These are phyloP conservation scores for Rhizoglyphus robini DNA, from an alignment of 1,140 invertebrate species.

Conservation along the genomic window DNA sequence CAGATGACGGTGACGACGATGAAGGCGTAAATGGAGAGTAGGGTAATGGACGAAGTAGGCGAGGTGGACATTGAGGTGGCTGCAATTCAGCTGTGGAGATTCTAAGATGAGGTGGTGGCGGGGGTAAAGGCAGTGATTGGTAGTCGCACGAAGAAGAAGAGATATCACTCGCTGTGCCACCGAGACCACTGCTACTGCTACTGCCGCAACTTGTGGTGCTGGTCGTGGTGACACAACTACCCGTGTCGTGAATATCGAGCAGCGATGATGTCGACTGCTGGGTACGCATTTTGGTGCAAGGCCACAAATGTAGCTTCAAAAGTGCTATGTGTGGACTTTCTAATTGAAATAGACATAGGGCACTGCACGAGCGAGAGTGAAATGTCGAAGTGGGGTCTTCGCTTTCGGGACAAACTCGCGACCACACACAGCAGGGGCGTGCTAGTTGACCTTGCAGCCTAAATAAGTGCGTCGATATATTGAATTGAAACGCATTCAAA, in stretches of 20 bases:
- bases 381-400: no score
- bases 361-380: no score
- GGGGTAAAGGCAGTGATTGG: conserved; percentile 3
- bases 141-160: background rate
- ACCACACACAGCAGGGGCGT: conserved; percentile 14
- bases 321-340: background rate
- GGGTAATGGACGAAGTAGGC: background rate
- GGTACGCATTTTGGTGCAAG: conserved; percentile 6
- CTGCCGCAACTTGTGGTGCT: conserved; percentile 7
- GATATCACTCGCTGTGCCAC: background rate
- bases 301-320: background rate
- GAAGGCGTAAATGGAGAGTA: conserved; percentile 4
- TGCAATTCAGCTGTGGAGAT: background rate
- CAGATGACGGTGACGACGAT: background rate
- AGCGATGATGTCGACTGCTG: conserved; percentile 5
- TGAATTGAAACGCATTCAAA: background rate
- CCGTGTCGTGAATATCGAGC: background rate
- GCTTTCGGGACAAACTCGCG: background rate
- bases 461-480: no score
- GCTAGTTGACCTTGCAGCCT: conserved; percentile 9
- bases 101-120: conserved; percentile 8
- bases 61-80: conserved; percentile 5
- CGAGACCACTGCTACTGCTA: conserved; percentile 4
- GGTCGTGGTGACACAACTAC: conserved; percentile 11
- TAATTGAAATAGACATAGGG: no score